Percentiles rank a stretch among this genome's conserved stretches.
phyloP scores from a whole-genome alignment of 1,140 invertebrate genomes.

The Drosophila nigrodunni region DNA sequence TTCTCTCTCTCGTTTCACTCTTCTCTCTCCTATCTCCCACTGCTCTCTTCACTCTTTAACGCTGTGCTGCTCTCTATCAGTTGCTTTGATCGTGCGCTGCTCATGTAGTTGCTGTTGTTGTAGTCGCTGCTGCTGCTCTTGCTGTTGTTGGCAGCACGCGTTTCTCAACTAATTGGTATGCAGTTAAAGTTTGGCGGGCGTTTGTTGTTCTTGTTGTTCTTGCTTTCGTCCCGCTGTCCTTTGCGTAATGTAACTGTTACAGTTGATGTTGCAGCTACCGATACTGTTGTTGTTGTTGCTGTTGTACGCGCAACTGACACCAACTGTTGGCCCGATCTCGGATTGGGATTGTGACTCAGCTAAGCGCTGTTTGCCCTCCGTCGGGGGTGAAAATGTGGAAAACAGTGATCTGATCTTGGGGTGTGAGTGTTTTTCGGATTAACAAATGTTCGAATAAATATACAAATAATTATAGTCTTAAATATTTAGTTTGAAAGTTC shows the following conservation, averaged over 20 bases:
- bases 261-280: slow-evolving; percentile 14
- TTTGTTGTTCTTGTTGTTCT: slow-evolving; percentile 61
- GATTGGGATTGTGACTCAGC: slow-evolving; percentile 48
- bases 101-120: slow-evolving; percentile 44
- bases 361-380: slow-evolving; percentile 13
- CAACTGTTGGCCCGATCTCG: slow-evolving; percentile 40
- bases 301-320: slow-evolving; percentile 43
- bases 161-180: slow-evolving; percentile 82
- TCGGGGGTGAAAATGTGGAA: slow-evolving; percentile 11
- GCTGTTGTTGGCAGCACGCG: slow-evolving; percentile 73
- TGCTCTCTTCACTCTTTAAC: background rate
- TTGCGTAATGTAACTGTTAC: slow-evolving; percentile 17
- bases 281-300: slow-evolving; percentile 24
- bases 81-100: slow-evolving; percentile 66
- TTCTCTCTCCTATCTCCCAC: background rate
- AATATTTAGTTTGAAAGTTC: background rate
- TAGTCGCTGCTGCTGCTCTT: slow-evolving; percentile 30
- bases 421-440: slow-evolving; percentile 22
- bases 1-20: background rate
- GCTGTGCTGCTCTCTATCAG: slow-evolving; percentile 46
- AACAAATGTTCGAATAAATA: slow-evolving; percentile 4
- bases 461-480: slow-evolving; percentile 1
- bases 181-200: slow-evolving; percentile 77
- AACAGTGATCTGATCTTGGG: slow-evolving; percentile 13
- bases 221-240: slow-evolving; percentile 4